A percentile compares a stretch with the other conserved stretches of the same genome.
Evolutionary conservation across 2,797 vertebrate species (phyloP).

Genomic region (Coracias cyanogaster): DNA sequence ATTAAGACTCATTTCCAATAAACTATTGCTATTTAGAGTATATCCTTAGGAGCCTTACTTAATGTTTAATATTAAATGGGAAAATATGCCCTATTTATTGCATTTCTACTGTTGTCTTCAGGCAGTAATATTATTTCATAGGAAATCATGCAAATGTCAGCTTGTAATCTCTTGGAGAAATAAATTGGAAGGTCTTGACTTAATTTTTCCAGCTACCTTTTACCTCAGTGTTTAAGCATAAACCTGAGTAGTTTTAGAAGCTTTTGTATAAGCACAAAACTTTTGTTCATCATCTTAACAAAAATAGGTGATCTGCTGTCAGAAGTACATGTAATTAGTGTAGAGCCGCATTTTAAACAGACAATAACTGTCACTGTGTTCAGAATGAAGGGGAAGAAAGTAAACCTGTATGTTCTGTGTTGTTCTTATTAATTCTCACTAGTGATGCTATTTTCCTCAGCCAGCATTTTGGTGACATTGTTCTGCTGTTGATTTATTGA

Average conservation of each 20-base stretch:
- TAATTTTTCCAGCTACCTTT: neutral
- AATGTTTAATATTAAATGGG: neutral
- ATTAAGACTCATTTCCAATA: neutral
- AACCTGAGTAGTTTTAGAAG: neutral
- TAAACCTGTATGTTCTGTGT: neutral
- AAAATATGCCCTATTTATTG: neutral
- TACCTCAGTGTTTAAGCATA: neutral
- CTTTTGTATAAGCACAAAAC: neutral
- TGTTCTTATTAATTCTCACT: neutral
- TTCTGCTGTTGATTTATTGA: neutral
- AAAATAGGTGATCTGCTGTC: neutral
- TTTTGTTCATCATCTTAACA: neutral
- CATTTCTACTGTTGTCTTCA: neutral
- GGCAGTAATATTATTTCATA: neutral
- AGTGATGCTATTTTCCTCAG: neutral
- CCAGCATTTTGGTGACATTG: neutral
- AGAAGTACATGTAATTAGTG: neutral
- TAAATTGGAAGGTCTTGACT: neutral
- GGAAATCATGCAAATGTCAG: neutral
- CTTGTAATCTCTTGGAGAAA: neutral
- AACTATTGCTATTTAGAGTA: neutral
- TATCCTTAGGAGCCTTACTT: neutral
- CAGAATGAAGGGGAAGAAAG: neutral
- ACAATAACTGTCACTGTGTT: neutral
- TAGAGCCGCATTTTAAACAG: neutral